Evolutionary conservation across 2,888 invertebrate genomes (phyloP).

Genomic region (Ptychoptera albimana): DNA sequence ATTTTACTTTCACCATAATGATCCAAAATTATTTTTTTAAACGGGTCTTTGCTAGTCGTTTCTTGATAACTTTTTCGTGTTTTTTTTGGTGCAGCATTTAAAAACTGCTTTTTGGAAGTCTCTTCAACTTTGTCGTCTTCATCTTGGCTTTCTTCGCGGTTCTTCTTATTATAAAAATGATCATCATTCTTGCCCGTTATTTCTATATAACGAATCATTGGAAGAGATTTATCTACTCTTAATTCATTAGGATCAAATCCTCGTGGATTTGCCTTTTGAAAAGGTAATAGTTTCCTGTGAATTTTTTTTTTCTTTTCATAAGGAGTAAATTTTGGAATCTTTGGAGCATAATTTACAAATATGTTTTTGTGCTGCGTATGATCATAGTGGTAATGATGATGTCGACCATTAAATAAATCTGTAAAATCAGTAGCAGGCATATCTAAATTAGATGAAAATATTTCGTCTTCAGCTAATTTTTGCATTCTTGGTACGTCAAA

Average conservation of each 20-base stretch:
- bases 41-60: too few species aligned
- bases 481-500: slow-evolving; percentile 5
- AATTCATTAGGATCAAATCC: slow-evolving; percentile 1
- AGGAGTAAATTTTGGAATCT: slow-evolving; percentile 2
- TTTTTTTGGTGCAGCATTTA: too few species aligned
- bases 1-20: slow-evolving; percentile 5
- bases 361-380: slow-evolving; percentile 21
- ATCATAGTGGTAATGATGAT: slow-evolving; percentile 26
- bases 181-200: not conserved
- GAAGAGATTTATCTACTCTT: slow-evolving; percentile 5
- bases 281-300: not conserved
- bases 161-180: too few species aligned
- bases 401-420: slow-evolving; percentile 20
- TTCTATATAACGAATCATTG: not conserved
- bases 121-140: too few species aligned
- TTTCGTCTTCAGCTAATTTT: slow-evolving; percentile 12
- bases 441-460: slow-evolving; percentile 17
- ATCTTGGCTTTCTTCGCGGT: too few species aligned
- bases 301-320: not conserved
- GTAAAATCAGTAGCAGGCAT: slow-evolving; percentile 17
- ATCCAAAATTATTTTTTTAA: too few species aligned
- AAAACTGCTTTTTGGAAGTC: too few species aligned
- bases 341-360: slow-evolving; percentile 20
- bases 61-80: too few species aligned
- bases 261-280: slow-evolving; percentile 2